Percentiles rank a stretch among this genome's conserved stretches.
Conservation (phyloP, 1,140 invertebrate genomes). For the Monochamus saltuarius region DNA sequence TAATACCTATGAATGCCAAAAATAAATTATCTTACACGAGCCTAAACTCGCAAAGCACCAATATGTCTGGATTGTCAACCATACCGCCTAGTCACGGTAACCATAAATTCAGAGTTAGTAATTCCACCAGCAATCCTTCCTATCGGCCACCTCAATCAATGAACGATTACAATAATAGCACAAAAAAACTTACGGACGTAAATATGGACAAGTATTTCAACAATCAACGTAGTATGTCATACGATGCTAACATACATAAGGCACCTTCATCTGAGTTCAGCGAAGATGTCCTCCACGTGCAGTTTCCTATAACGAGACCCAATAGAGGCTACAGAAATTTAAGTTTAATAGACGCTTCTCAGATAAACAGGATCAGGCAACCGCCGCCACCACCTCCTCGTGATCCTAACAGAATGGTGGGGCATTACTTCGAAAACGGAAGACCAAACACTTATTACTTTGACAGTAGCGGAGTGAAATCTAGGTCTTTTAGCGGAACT, state of each 20-base stretch:
- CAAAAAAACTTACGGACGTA: slow-evolving; percentile 17
- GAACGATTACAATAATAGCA: slow-evolving; percentile 40
- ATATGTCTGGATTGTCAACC: slow-evolving; percentile 42
- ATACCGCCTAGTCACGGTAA: slow-evolving; percentile 48
- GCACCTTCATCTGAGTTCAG: slow-evolving; percentile 34
- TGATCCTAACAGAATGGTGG: slow-evolving; percentile 62
- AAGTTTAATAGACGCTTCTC: slow-evolving; percentile 38
- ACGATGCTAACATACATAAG: slow-evolving; percentile 47
- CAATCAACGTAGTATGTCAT: slow-evolving; percentile 45
- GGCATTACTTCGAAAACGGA: slow-evolving; percentile 54
- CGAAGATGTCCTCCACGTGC: slow-evolving; percentile 38
- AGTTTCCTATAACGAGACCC: slow-evolving; percentile 42
- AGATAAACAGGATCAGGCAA: slow-evolving; percentile 30
- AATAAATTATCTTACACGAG: slow-evolving; percentile 26
- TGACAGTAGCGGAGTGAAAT: slow-evolving; percentile 38
- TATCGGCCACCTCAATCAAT: slow-evolving; percentile 43
- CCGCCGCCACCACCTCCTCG: slow-evolving; percentile 69
- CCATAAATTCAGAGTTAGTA: slow-evolving; percentile 39
- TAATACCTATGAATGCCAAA: slow-evolving; percentile 18
- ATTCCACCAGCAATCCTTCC: slow-evolving; percentile 44
- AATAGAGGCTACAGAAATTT: slow-evolving; percentile 38
- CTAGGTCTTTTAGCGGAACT: slow-evolving; percentile 26
- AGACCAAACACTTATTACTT: slow-evolving; percentile 58
- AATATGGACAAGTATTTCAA: slow-evolving; percentile 25
- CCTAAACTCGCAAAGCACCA: slow-evolving; percentile 30